Base-by-base conservation (phyloP, 2,113 vertebrate genomes). In the Oreochromis aureus region DNA sequence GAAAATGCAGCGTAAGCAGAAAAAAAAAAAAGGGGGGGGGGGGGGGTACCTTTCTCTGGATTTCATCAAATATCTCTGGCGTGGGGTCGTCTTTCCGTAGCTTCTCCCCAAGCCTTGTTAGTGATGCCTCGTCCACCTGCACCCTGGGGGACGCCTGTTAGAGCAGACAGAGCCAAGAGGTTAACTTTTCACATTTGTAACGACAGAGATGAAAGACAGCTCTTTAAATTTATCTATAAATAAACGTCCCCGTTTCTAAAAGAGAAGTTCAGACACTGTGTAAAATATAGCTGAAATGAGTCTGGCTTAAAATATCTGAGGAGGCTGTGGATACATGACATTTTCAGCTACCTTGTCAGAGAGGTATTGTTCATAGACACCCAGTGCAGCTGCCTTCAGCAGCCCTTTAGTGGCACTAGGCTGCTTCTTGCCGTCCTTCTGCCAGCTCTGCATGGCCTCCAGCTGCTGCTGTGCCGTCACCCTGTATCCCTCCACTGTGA, bases 401-500 rank as follows among this genome's bases (percentile, higher is more conserved):
- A 99, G 96, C 86, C 97, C 98, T 95, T 98, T 99, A 78, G 98
- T 99, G 93, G 98, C 96, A 90, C 96, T 97, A 93, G 97, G 97
- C 94, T 98, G 98, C 91, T 97, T 97, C 93, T 96, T 97, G 87
- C 98, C 98, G 61, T 99, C 98, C 91, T 93, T 97, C 95, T 98
- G 97, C 84, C 96, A 97, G 93, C 95, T 95, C 89, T 95, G 96
- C 94, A 99, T 96, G 89, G 97, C 99, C 93, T 99, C 97, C 82
- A 99, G 96, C 95, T 99, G 99, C 89, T 99, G 98, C 86, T 99
- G 98, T 1, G 99, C 99, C 0, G 98, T 99, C 91, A 99, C 98
- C 91, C 99, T 96, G 96, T 99, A 99, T 41, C 99, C 99, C 96
- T 99, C 99, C 89, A 99, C 99, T 5, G 98, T 99, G 95, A 99